Conservation (phyloP, 2,797 vertebrate species). For the Hippopotamyrus pictus region DNA sequence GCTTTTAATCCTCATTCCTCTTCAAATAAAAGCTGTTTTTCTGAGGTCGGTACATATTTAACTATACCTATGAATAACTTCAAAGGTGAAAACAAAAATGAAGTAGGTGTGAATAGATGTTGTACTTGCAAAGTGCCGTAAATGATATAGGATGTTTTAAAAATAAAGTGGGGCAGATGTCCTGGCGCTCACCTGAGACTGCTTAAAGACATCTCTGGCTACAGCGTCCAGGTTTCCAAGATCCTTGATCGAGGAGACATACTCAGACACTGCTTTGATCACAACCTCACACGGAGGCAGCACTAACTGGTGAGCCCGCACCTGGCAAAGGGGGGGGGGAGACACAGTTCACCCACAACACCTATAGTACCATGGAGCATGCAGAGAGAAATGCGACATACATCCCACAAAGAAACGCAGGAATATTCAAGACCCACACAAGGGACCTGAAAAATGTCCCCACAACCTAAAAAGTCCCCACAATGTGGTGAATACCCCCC, state of each 20-base stretch:
- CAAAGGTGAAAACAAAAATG: not conserved
- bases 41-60: not conserved
- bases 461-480: not conserved
- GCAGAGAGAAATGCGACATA: not conserved
- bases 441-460: not conserved
- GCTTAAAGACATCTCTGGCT: conserved; percentile 86
- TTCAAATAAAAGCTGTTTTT: not conserved
- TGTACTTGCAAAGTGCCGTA: not conserved
- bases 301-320: conserved; percentile 84
- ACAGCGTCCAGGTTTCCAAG: conserved; percentile 77
- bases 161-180: not conserved
- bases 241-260: conserved; percentile 82
- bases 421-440: not conserved
- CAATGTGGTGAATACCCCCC: not conserved
- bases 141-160: not conserved
- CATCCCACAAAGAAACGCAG: not conserved
- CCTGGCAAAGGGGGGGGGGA: conserved; percentile 49
- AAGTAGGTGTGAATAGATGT: not conserved
- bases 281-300: conserved; percentile 87
- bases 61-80: not conserved
- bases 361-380: not conserved
- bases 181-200: conserved; percentile 71
- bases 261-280: conserved; percentile 87
- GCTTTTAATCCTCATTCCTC: not conserved
- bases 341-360: not conserved